Evolutionary conservation across 2,113 vertebrate genomes (phyloP).

Genomic region (Scortum barcoo): DNA sequence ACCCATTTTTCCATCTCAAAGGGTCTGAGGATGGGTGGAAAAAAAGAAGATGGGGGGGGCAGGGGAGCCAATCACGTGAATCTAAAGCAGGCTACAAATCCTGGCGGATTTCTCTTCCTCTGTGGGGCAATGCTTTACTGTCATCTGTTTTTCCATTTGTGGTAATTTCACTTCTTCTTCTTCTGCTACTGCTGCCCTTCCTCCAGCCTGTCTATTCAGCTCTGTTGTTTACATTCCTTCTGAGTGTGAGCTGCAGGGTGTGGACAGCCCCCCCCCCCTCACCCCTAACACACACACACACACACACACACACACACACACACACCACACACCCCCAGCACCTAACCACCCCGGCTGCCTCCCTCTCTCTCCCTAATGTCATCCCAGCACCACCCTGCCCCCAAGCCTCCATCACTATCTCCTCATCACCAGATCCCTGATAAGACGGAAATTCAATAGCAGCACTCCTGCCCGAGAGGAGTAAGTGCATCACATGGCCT

Average conservation of each 20-base stretch:
- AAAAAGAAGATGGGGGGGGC: constrained; percentile 25
- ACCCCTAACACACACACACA: no score
- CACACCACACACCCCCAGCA: neutral
- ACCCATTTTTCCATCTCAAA: constrained; percentile 85
- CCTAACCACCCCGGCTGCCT: constrained; percentile 43
- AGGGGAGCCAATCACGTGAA: constrained; percentile 74
- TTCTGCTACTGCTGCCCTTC: constrained; percentile 47
- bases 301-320: no score
- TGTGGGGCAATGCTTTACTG: constrained; percentile 66
- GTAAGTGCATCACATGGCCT: constrained; percentile 62
- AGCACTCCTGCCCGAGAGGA: constrained; percentile 36
- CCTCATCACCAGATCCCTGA: constrained; percentile 63
- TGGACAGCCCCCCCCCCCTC: constrained; percentile 34
- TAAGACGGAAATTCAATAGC: constrained; percentile 70
- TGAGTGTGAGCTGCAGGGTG: constrained; percentile 63
- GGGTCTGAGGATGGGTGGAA: constrained; percentile 74
- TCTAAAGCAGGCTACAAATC: constrained; percentile 80
- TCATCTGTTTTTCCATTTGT: constrained; percentile 73
- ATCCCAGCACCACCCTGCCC: constrained; percentile 16
- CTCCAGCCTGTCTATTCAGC: constrained; percentile 58
- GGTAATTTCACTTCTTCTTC: constrained; percentile 52
- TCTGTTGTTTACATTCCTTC: constrained; percentile 78
- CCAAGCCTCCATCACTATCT: constrained; percentile 55
- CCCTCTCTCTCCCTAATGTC: constrained; percentile 64
- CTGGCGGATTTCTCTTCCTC: constrained; percentile 74